Evolutionary conservation across 1,140 invertebrate genomes (phyloP).

Genomic region (Lucilia sericata): DNA sequence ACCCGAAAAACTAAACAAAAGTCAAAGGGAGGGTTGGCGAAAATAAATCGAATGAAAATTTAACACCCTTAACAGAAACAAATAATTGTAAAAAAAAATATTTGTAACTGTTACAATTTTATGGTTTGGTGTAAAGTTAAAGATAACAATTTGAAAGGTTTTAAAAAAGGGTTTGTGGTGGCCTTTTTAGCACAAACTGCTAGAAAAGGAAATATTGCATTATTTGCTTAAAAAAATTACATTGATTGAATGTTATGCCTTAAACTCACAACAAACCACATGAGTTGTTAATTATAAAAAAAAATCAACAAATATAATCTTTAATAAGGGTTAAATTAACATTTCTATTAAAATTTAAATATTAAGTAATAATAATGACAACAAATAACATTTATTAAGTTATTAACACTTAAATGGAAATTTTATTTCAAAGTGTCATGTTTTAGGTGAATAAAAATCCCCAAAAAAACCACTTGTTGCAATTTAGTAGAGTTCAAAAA

Average conservation of each 20-base stretch:
- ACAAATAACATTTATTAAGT: background rate
- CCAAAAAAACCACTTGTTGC: too few relatives aligned
- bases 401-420: constrained; percentile 27
- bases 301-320: constrained; percentile 6
- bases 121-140: background rate
- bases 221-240: background rate
- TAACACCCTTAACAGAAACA: constrained; percentile 29
- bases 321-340: constrained; percentile 27
- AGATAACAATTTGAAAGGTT: background rate
- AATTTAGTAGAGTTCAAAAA: background rate
- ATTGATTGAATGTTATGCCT: constrained; percentile 31
- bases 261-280: background rate
- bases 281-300: constrained; percentile 18
- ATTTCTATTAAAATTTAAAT: background rate
- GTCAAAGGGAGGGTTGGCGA: background rate
- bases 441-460: too few relatives aligned
- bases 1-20: background rate
- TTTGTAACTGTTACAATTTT: constrained; percentile 26
- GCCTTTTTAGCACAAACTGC: background rate
- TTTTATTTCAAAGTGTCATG: too few relatives aligned
- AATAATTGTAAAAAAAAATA: background rate
- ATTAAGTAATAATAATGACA: background rate
- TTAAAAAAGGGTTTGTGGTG: constrained; percentile 20
- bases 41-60: background rate
- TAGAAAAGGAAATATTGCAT: background rate